These are phyloP conservation scores for Volucella inflata DNA, from an alignment of 2,888 invertebrate species.

Conservation along the genomic window DNA sequence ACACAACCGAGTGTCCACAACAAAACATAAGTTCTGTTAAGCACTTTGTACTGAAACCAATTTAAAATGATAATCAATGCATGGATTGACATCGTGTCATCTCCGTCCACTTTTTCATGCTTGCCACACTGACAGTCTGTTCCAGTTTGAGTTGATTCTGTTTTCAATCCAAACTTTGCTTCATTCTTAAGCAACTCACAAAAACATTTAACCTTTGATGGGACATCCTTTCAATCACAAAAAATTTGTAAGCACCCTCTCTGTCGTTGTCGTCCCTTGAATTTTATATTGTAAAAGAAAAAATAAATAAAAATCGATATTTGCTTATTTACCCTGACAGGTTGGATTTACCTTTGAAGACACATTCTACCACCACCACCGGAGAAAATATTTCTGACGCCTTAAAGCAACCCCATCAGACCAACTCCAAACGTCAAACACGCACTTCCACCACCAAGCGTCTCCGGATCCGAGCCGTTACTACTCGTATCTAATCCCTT, in stretches of 20 bases:
- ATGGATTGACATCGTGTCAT: not conserved
- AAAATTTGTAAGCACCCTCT: conserved; percentile 8
- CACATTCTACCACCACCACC: not conserved
- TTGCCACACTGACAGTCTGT: not conserved
- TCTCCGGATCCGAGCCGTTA: not conserved
- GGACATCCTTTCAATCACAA: conserved; percentile 36
- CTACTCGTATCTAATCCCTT: not conserved
- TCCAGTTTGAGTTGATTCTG: not conserved
- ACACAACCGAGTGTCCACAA: conserved; percentile 10
- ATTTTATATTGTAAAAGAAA: conserved; percentile 10
- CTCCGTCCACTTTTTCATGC: not conserved
- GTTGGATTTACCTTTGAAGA: conserved; percentile 29
- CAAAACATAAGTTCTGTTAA: conserved; percentile 8
- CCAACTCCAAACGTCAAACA: conserved; percentile 15
- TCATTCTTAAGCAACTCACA: conserved; percentile 11
- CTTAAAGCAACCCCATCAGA: conserved; percentile 2
- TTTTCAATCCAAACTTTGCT: conserved; percentile 1
- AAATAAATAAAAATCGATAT: conserved; percentile 37
- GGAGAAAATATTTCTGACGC: not conserved
- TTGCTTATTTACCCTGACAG: conserved; percentile 27
- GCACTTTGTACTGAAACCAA: conserved; percentile 33
- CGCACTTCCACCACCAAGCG: not conserved
- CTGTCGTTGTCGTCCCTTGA: not conserved
- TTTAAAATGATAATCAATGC: conserved; percentile 21
- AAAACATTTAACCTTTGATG: conserved; percentile 43